Percentiles rank a stretch among this genome's conserved stretches.
Evolutionary conservation across 37 sponge, comb jelly and placozoan species (phyloP).

Genomic region (Mnemiopsis leidyi): DNA sequence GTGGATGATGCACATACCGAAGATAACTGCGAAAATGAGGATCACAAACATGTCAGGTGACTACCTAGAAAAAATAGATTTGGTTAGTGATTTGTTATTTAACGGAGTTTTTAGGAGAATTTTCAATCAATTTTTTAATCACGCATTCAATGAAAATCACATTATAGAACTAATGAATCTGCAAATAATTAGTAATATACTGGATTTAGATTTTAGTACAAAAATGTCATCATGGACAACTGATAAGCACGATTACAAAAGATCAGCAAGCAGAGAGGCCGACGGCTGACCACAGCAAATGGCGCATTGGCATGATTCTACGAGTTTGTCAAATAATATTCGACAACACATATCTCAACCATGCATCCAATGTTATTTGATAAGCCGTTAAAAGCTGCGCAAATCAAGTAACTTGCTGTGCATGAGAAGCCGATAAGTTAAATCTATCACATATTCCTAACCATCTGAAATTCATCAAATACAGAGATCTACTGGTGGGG

Average conservation of each 20-base stretch:
- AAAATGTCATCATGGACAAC: not conserved
- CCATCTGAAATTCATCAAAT: not conserved
- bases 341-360: not conserved
- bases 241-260: not conserved
- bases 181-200: not conserved
- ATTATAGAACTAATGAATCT: too few relatives aligned
- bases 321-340: not conserved
- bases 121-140: not conserved
- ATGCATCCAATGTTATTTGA: not conserved
- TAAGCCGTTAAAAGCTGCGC: not conserved
- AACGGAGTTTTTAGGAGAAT: not conserved
- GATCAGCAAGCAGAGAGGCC: not conserved
- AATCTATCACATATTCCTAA: not conserved
- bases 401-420: not conserved
- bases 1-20: constrained; percentile 38
- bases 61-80: not conserved
- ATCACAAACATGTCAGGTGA: constrained; percentile 15
- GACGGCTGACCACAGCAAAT: too few relatives aligned
- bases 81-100: too few relatives aligned
- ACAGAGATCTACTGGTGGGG: not conserved
- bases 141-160: not conserved
- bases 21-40: not conserved
- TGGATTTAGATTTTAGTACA: not conserved
- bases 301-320: not conserved
- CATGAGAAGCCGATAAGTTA: not conserved